A percentile compares a stretch with the other conserved stretches of the same genome.
Conservation (phyloP, 2,888 invertebrate species). For the Rhamphomyia laevipes region DNA sequence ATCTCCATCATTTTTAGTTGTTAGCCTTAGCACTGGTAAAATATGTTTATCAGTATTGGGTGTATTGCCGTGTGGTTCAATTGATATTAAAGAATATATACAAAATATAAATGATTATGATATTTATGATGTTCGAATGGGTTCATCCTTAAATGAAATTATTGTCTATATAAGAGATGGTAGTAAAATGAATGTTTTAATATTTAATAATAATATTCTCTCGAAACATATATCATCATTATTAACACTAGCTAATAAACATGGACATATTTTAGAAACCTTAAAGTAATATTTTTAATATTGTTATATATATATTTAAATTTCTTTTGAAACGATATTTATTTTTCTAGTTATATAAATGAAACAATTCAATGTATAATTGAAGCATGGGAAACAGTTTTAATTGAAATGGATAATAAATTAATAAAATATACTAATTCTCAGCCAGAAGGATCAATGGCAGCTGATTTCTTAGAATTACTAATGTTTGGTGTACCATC, state of each 20-base stretch:
- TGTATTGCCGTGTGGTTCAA: slow-evolving; percentile 64
- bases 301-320: not conserved
- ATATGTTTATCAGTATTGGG: slow-evolving; percentile 72
- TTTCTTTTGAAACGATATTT: not conserved
- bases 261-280: slow-evolving; percentile 59
- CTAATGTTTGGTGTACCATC: slow-evolving; percentile 62
- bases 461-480: slow-evolving; percentile 83
- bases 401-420: slow-evolving; percentile 89
- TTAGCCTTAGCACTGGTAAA: slow-evolving; percentile 64
- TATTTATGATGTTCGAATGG: slow-evolving; percentile 53
- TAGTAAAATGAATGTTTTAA: slow-evolving; percentile 49
- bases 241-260: slow-evolving; percentile 53
- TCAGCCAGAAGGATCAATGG: slow-evolving; percentile 68
- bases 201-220: slow-evolving; percentile 32
- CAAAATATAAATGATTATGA: slow-evolving; percentile 46
- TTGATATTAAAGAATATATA: slow-evolving; percentile 47
- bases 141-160: slow-evolving; percentile 57
- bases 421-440: slow-evolving; percentile 75
- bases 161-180: slow-evolving; percentile 50
- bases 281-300: slow-evolving; percentile 38
- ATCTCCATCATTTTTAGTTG: slow-evolving; percentile 61
- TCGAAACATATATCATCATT: slow-evolving; percentile 31
- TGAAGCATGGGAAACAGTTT: slow-evolving; percentile 90
- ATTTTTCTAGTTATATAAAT: slow-evolving; percentile 42
- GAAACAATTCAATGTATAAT: slow-evolving; percentile 69